phyloP scores from a whole-genome alignment of 2,888 invertebrate species.

The Standfussiana lucernea region DNA sequence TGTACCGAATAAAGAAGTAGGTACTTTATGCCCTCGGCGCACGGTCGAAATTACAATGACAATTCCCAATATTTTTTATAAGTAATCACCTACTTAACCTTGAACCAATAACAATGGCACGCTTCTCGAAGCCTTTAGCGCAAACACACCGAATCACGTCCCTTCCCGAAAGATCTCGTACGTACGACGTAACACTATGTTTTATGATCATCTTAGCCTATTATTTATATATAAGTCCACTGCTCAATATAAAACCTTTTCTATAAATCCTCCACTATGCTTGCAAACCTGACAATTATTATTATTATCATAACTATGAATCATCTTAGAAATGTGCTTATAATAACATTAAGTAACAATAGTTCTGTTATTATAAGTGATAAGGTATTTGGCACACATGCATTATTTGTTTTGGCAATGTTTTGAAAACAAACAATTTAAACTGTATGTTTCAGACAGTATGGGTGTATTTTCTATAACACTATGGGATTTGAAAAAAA shows the following conservation, averaged over 20 bases:
- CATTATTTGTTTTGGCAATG: slow-evolving; percentile 13
- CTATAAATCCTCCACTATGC: not conserved
- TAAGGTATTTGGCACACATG: slow-evolving; percentile 35
- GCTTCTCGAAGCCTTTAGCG: no score
- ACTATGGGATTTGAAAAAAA: not conserved
- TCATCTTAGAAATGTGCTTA: slow-evolving; percentile 37
- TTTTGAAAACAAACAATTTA: slow-evolving; percentile 36
- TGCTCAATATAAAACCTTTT: not conserved
- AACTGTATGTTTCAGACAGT: slow-evolving; percentile 23
- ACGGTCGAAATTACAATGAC: no score
- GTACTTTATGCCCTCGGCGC: no score
- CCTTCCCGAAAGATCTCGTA: no score
- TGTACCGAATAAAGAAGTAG: no score
- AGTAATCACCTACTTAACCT: no score
- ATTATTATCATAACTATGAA: slow-evolving; percentile 20
- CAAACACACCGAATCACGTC: no score
- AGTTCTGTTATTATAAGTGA: slow-evolving; percentile 39
- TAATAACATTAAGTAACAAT: slow-evolving; percentile 49
- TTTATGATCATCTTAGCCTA: not conserved
- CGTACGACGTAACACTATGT: no score
- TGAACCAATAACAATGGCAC: no score
- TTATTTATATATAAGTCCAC: no score
- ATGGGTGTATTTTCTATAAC: slow-evolving; percentile 25
- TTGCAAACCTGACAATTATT: not conserved
- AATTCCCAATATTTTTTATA: no score